Conservation (phyloP, 1,140 invertebrate species). For the Formica exsecta region DNA sequence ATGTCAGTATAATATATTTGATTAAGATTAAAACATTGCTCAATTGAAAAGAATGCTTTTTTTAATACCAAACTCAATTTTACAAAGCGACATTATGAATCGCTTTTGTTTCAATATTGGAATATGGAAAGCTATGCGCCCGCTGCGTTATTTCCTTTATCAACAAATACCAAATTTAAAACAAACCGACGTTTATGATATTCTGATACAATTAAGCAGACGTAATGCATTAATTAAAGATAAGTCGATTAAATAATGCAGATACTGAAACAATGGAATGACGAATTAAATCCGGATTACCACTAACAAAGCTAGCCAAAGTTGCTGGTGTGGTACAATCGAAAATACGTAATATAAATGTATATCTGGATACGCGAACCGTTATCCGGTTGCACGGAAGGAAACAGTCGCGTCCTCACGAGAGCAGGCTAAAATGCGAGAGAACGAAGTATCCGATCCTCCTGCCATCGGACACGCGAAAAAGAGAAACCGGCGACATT, state of each 20-base stretch:
- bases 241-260: conserved; percentile 68
- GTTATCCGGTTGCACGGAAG: conserved; percentile 30
- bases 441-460: conserved; percentile 3
- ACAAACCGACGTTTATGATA: conserved; percentile 50
- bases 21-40: conserved; percentile 5
- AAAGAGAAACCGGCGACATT: conserved; percentile 72
- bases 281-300: conserved; percentile 56
- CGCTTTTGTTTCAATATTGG: conserved; percentile 21
- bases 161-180: conserved; percentile 21
- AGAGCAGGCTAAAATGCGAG: neutral
- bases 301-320: conserved; percentile 46
- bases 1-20: neutral
- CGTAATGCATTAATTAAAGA: conserved; percentile 69
- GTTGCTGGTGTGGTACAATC: conserved; percentile 11
- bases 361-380: conserved; percentile 10
- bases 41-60: conserved; percentile 1
- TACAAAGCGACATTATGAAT: conserved; percentile 48
- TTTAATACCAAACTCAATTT: conserved; percentile 61
- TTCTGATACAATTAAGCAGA: conserved; percentile 63
- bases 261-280: conserved; percentile 16
- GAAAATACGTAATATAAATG: conserved; percentile 39
- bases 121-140: conserved; percentile 31
- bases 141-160: conserved; percentile 14
- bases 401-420: conserved; percentile 4
- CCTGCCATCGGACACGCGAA: conserved; percentile 44